Evolutionary conservation across 2,113 vertebrate species (phyloP), one percentile per base, ranked within the genome.

Genomic region (Pterocles gutturalis): DNA sequence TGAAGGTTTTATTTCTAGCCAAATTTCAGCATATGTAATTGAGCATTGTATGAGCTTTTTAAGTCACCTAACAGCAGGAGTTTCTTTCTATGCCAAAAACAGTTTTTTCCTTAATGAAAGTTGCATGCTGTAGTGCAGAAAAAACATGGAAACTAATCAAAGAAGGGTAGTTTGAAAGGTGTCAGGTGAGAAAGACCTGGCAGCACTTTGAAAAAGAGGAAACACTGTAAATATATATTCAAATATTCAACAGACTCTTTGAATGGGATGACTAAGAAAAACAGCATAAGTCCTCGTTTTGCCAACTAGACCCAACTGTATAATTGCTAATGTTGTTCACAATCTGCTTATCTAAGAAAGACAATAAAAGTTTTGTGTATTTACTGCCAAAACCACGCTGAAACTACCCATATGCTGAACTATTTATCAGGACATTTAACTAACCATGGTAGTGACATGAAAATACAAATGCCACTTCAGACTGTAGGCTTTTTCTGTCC

Each of bases 71-170:
- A 43, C 72, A 88, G 75, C 94, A 92, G 86, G 88, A 77, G 66
- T 18, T 85, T 60, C 54, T 66, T 85, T 78, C 61, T 48, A 78
- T 91, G 86, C 60, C 88, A 93, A 88, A 85, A 95, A 64, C 38
- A 38, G 55, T 8, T 70, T 94, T 92, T 91, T 87, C 34, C 87
- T 93, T 95, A 80, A 92, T 89, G 94, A 83, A 95, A 93, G 49
- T 81, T 83, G 43, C 25, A 73, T 72, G 58, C 43, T 65, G 46
- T 60, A 96, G 62, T 33, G 36, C 55, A 92, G 34, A 64, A 58
- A 45, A 94, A 75, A 43, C 20, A 48, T 48, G 49, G 53, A 88
- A 96, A 88, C 64, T 54, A 87, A 93, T 93, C 86, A 82, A 95
- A 96, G 92, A 48, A 88, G 18, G 53, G 33, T 75, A 49, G 20